Base-by-base conservation (phyloP, 2,113 vertebrate species). In the Labrus mixtus region DNA sequence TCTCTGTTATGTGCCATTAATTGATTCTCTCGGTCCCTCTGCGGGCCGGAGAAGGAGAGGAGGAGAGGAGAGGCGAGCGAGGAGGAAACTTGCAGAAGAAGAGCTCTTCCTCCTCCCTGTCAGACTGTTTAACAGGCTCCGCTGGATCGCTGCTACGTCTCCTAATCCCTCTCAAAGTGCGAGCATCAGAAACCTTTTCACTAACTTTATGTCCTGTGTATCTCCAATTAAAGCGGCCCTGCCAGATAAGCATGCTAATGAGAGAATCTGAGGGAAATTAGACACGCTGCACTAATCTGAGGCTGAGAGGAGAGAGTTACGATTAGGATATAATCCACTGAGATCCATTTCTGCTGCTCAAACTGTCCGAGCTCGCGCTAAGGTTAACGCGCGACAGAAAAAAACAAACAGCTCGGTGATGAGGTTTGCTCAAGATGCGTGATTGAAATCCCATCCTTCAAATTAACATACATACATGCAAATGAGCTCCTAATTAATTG, bases 391-490 rank as follows among this genome's bases (percentile, higher is more conserved):
- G 56, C 10, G 13, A 50, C 62, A 55, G 12, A 46, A 76, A 46
- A 76, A 82, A 79, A 87, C 84, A 89, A 90, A 91, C 87, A 88
- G n/a, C 55, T 72, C 69, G 0, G 43, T 81, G 82, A 89, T 89
- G 86, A 88, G 69, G 76, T 89, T 85, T 86, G 80, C 65, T 81
- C 62, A 70, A 84, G 82, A 77, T 5, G 51, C 72, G 73, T 91
- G 92, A 91, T 87, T 85, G 81, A 90, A 92, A 92, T 84, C 70
- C 81, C 83, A 57, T 90, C 85, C 73, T 68, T 71, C 81, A 90
- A 89, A 95, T 94, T 93, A 94, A 93, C 92, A 92, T 93, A 92
- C 83, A 87, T 82, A 90, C 84, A 94, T 94, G 93, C 79, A 93
- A 92, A 94, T 90, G 54, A 93, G 89, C 73, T 75, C 88, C 86